phyloP scores from a whole-genome alignment of 30 jellyfish, hydroid and myxozoan genomes.

The Aurelia aurita complex sp. Pacific region DNA sequence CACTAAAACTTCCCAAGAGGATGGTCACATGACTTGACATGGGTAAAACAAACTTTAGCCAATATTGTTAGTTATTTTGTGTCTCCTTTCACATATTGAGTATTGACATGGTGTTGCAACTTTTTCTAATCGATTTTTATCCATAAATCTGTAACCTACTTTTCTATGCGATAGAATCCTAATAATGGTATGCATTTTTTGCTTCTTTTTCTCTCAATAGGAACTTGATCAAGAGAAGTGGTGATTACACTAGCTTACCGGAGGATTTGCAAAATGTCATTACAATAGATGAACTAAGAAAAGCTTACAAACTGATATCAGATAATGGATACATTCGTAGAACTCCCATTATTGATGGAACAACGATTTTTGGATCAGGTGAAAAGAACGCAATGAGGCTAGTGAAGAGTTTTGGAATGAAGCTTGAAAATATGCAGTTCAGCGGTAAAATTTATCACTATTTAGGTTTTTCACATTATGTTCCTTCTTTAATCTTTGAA shows the following conservation, averaged over 20 bases:
- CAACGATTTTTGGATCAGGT: slow-evolving; percentile 6
- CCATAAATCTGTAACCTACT: neutral
- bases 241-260: slow-evolving; percentile 29
- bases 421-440: slow-evolving; percentile 72
- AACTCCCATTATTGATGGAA: slow-evolving; percentile 61
- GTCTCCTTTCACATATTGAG: too few species aligned
- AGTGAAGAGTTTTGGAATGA: slow-evolving; percentile 35
- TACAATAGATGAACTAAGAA: slow-evolving; percentile 15
- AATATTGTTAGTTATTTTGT: too few species aligned
- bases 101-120: too few species aligned
- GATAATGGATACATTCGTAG: slow-evolving; percentile 11
- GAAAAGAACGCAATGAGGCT: neutral
- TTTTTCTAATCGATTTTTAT: neutral
- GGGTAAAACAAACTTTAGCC: too few species aligned
- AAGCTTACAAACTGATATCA: slow-evolving; percentile 11
- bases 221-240: slow-evolving; percentile 22
- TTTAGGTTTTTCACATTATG: neutral
- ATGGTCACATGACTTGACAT: too few species aligned
- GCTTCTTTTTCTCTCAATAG: neutral
- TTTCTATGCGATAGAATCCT: neutral
- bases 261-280: slow-evolving; percentile 10
- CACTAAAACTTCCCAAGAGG: too few species aligned
- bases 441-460: slow-evolving; percentile 28
- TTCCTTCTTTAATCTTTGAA: too few species aligned
- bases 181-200: neutral